Conservation (phyloP, 2,888 invertebrate genomes). For the Lampropteryx suffumata region DNA sequence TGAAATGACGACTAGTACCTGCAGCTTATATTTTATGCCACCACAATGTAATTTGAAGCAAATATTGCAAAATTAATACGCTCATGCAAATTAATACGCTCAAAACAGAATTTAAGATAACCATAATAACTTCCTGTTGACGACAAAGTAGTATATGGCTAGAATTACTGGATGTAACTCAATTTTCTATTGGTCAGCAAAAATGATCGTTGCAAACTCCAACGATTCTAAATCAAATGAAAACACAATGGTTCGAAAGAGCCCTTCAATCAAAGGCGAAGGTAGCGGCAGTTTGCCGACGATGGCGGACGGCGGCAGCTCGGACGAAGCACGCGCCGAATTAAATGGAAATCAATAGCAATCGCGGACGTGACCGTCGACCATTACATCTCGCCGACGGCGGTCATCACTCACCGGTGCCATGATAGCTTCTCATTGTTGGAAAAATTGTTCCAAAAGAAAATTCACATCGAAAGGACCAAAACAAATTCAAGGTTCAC, state of each 20-base stretch:
- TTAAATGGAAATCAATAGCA: slow-evolving; percentile 81
- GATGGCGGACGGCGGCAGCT: slow-evolving; percentile 49
- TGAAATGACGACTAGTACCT: slow-evolving; percentile 44
- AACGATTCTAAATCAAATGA: slow-evolving; percentile 20
- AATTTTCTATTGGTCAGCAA: neutral
- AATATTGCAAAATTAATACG: no score
- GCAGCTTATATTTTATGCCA: slow-evolving; percentile 25
- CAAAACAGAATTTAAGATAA: no score
- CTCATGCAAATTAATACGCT: no score
- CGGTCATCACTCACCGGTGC: slow-evolving; percentile 33
- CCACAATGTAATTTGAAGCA: no score
- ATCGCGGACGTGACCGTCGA: slow-evolving; percentile 70
- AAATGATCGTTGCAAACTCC: slow-evolving; percentile 1
- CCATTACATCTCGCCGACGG: slow-evolving; percentile 59
- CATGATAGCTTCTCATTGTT: slow-evolving; percentile 17
- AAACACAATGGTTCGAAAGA: slow-evolving; percentile 38
- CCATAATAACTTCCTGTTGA: no score
- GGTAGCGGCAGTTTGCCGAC: slow-evolving; percentile 62
- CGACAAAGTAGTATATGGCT: no score
- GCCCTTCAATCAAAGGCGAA: slow-evolving; percentile 64
- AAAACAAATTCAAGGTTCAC: no score
- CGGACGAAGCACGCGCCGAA: slow-evolving; percentile 72
- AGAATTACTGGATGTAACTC: neutral
- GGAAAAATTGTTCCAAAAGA: neutral
- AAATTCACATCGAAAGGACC: neutral